These are phyloP conservation scores for Dasyprocta punctata DNA, from an alignment of 2,113 vertebrate species.

Conservation along the genomic window DNA sequence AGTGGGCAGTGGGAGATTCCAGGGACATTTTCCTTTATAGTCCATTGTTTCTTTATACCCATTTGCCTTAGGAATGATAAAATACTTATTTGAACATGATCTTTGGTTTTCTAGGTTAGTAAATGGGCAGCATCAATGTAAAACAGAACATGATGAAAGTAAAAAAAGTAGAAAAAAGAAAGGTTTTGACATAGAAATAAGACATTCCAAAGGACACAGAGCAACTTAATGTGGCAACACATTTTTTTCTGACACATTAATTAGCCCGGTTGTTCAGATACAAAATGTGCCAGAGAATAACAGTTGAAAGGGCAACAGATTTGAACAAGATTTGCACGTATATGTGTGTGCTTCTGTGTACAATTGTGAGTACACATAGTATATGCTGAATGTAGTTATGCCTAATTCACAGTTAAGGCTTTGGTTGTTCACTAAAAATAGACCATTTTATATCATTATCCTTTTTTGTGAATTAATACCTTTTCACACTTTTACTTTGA, in stretches of 20 bases:
- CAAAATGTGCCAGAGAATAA: not conserved
- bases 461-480: not conserved
- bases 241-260: not conserved
- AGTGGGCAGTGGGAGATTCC: not conserved
- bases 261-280: not conserved
- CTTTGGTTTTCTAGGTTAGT: not conserved
- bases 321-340: not conserved
- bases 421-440: not conserved
- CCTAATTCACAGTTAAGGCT: not conserved
- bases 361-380: not conserved
- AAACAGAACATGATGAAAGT: not conserved
- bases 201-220: not conserved
- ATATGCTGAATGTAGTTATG: not conserved
- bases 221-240: not conserved
- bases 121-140: not conserved
- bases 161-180: not conserved
- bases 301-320: not conserved
- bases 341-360: not conserved
- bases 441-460: not conserved
- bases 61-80: not conserved
- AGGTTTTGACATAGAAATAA: slow-evolving; percentile 12
- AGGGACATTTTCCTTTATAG: not conserved
- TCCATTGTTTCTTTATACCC: not conserved
- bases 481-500: not conserved
- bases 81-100: not conserved